Evolutionary conservation across 2,888 invertebrate species (phyloP).

Genomic region (Perdita meconis): DNA sequence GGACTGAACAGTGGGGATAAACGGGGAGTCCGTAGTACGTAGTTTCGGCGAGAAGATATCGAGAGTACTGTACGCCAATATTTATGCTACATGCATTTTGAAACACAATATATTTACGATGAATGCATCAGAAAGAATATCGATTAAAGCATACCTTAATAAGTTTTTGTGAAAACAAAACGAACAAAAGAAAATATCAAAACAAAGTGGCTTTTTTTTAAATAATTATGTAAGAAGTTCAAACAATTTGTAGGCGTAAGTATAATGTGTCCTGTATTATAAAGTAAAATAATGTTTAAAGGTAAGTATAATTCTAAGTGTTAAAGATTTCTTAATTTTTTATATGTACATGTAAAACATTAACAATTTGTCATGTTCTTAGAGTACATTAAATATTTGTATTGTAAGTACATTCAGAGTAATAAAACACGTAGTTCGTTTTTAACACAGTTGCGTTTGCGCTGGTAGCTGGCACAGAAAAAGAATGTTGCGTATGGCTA

Average conservation of each 20-base stretch:
- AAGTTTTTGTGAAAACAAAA: background rate
- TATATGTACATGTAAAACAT: background rate
- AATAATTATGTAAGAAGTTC: background rate
- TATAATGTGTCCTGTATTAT: constrained; percentile 7
- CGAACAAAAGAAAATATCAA: background rate
- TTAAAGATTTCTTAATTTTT: constrained; percentile 9
- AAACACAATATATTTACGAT: background rate
- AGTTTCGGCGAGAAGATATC: too few species aligned
- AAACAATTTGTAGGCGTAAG: constrained; percentile 1
- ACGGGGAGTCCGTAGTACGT: too few species aligned
- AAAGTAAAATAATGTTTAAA: constrained; percentile 3
- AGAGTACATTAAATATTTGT: background rate
- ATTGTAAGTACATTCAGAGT: background rate
- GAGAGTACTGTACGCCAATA: background rate
- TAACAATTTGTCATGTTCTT: background rate
- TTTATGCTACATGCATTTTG: background rate
- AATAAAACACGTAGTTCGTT: background rate
- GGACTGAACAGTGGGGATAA: too few species aligned
- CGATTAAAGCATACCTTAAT: constrained; percentile 52
- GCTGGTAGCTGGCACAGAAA: too few species aligned
- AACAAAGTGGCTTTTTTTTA: constrained; percentile 14
- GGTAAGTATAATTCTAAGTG: constrained; percentile 41
- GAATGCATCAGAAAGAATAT: too few species aligned
- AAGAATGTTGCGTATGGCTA: too few species aligned
- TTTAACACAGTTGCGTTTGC: background rate